Conservation (phyloP, 2,113 vertebrate species). For the Leptocoma aspasia region DNA sequence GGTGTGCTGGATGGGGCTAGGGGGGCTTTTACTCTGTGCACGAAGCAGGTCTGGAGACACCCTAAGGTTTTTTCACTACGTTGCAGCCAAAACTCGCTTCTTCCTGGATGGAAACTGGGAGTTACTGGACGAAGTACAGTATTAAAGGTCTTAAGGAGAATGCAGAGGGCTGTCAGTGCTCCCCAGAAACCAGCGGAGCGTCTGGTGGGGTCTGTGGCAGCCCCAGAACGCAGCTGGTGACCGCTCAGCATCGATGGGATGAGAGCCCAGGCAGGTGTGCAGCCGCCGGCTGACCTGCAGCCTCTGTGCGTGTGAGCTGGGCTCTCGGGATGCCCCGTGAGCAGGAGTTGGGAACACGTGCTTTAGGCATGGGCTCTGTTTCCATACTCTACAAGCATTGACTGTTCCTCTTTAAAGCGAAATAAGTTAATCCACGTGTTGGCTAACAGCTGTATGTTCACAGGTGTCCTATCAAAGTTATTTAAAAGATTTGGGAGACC, state of each 20-base stretch:
- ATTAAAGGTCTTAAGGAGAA: background rate
- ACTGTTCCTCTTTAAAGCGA: background rate
- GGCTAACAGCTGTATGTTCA: background rate
- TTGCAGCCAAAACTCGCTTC: background rate
- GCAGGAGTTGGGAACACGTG: background rate
- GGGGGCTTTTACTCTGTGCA: background rate
- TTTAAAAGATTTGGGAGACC: background rate
- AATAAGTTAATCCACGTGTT: rapidly evolving
- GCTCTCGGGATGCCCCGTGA: rapidly evolving
- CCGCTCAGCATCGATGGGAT: background rate
- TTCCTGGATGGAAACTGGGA: background rate
- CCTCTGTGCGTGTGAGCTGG: rapidly evolving
- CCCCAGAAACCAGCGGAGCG: rapidly evolving
- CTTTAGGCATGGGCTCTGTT: background rate
- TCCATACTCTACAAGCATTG: rapidly evolving
- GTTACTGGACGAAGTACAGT: rapidly evolving
- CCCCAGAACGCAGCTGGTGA: rapidly evolving
- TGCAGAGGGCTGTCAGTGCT: background rate
- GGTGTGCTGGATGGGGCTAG: background rate
- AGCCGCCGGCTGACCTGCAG: rapidly evolving
- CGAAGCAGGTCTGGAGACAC: background rate
- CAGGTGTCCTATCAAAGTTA: background rate
- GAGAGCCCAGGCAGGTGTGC: background rate
- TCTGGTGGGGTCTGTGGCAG: background rate
- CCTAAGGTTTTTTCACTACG: rapidly evolving